A percentile compares a stretch with the other conserved stretches of the same genome.
phyloP scores from a whole-genome alignment of 1,140 invertebrate species.

The Leucophenga varia region DNA sequence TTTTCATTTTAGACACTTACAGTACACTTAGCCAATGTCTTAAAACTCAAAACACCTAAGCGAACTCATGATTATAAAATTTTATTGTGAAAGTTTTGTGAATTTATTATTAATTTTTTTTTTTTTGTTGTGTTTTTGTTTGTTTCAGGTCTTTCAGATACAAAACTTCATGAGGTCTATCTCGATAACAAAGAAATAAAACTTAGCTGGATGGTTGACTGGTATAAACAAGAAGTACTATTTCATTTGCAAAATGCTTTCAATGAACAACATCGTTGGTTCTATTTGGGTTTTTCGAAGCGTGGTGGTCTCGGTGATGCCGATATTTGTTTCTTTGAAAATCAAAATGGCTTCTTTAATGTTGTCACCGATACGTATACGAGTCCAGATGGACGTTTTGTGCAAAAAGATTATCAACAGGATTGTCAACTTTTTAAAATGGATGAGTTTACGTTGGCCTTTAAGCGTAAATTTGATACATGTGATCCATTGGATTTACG shows the following conservation, averaged over 20 bases:
- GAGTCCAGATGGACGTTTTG: constrained; percentile 64
- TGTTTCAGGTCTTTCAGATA: constrained; percentile 44
- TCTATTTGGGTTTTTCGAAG: constrained; percentile 90
- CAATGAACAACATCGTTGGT: constrained; percentile 64
- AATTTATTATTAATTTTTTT: no score
- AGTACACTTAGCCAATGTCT: no score
- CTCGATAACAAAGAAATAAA: constrained; percentile 54
- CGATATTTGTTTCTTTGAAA: constrained; percentile 81
- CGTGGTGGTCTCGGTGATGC: constrained; percentile 75
- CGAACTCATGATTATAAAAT: no score
- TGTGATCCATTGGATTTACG: constrained; percentile 88
- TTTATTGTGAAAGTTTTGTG: no score
- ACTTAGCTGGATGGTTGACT: constrained; percentile 55
- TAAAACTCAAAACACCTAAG: no score
- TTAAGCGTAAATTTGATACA: constrained; percentile 84
- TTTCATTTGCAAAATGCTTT: constrained; percentile 55
- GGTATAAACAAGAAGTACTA: constrained; percentile 55
- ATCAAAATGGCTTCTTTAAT: constrained; percentile 52
- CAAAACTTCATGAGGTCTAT: constrained; percentile 50
- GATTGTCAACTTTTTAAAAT: constrained; percentile 75
- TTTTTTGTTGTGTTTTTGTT: no score
- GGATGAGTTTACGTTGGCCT: constrained; percentile 67
- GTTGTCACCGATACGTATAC: constrained; percentile 68
- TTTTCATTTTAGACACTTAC: no score
- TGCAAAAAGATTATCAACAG: constrained; percentile 74